phyloP scores from a whole-genome alignment of 2,888 invertebrate species.

The Pterostichus niger region DNA sequence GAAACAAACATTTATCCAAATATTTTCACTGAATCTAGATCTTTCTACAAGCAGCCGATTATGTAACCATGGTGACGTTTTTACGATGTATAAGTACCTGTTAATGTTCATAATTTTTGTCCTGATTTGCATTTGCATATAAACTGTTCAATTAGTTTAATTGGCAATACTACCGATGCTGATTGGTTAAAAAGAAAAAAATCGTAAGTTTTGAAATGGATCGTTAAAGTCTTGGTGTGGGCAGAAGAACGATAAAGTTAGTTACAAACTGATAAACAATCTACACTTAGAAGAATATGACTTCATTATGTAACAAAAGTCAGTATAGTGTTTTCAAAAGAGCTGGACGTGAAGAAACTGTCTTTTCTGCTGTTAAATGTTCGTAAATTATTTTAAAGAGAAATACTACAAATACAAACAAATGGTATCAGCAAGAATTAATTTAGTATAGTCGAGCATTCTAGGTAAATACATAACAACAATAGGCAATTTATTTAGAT shows the following conservation, averaged over 20 bases:
- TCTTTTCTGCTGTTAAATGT: no score
- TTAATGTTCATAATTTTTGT: constrained; percentile 63
- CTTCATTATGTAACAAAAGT: not conserved
- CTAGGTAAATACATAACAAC: no score
- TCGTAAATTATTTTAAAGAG: no score
- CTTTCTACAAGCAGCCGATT: not conserved
- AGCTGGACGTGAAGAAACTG: no score
- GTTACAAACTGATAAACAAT: not conserved
- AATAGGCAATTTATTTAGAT: no score
- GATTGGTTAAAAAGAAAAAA: constrained; percentile 15
- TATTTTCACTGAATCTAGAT: no score
- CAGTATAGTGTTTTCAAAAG: no score
- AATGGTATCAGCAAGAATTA: no score
- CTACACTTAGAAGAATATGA: not conserved
- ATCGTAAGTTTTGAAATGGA: constrained; percentile 22
- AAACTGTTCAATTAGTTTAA: constrained; percentile 67
- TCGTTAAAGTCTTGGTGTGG: constrained; percentile 34
- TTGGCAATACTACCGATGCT: constrained; percentile 49
- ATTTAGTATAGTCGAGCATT: no score
- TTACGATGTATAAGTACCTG: constrained; percentile 57
- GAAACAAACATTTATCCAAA: no score
- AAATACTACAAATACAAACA: no score
- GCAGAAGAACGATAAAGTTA: constrained; percentile 23
- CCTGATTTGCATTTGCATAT: constrained; percentile 61
- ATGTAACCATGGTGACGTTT: constrained; percentile 43